Conservation (phyloP, 2,888 invertebrate genomes). For the Hyles lineata region DNA sequence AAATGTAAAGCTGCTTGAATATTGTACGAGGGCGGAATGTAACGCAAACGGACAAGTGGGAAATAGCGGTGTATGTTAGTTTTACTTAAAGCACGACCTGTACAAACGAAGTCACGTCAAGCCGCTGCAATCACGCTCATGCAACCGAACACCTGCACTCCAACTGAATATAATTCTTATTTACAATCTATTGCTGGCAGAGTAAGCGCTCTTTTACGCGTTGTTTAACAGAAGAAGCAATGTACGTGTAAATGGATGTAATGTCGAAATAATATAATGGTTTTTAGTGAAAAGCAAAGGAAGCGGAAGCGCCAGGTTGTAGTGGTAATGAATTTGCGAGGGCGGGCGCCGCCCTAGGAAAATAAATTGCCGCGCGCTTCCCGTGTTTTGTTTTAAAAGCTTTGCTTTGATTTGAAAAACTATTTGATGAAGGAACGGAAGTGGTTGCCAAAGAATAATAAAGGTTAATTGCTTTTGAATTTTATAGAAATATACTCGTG, state of each 20-base stretch:
- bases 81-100: slow-evolving; percentile 72
- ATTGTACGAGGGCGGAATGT: neutral
- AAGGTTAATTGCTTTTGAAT: neutral
- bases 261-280: slow-evolving; percentile 32
- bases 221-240: slow-evolving; percentile 42
- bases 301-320: slow-evolving; percentile 81
- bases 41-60: slow-evolving; percentile 43
- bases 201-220: too few species aligned
- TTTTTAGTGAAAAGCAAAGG: slow-evolving; percentile 49
- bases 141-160: slow-evolving; percentile 41
- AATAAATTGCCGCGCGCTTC: slow-evolving; percentile 74
- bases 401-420: slow-evolving; percentile 66
- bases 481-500: neutral
- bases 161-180: slow-evolving; percentile 8
- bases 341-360: slow-evolving; percentile 76
- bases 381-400: slow-evolving; percentile 74
- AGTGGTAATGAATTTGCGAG: slow-evolving; percentile 81
- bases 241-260: slow-evolving; percentile 39
- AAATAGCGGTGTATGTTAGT: slow-evolving; percentile 78
- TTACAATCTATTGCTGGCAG: slow-evolving; percentile 6
- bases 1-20: neutral
- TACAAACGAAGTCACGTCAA: slow-evolving; percentile 79
- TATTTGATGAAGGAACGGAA: slow-evolving; percentile 43
- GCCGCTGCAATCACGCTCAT: slow-evolving; percentile 62
- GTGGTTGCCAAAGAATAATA: slow-evolving; percentile 40